phyloP scores from a whole-genome alignment of 2,113 vertebrate genomes.

The Cochlearius cochlearius region DNA sequence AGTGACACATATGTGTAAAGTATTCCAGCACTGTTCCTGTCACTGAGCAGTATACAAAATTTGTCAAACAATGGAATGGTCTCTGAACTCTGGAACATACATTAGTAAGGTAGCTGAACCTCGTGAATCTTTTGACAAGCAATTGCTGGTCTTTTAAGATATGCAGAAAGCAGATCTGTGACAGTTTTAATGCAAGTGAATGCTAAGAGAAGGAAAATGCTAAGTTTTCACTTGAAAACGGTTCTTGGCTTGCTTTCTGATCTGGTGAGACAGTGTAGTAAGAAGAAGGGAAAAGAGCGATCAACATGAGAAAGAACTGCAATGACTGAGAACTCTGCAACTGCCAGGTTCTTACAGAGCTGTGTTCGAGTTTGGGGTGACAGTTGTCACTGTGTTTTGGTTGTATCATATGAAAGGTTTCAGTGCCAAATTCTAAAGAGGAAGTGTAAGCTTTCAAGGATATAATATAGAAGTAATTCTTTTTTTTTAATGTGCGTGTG shows the following conservation, averaged over 20 bases:
- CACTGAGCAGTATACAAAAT: not conserved
- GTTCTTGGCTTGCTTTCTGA: not conserved
- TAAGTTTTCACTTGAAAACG: not conserved
- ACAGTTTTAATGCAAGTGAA: not conserved
- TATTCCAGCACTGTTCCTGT: not conserved
- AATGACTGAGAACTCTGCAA: not conserved
- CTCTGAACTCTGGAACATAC: not conserved
- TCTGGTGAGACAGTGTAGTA: not conserved
- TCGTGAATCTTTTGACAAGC: not conserved
- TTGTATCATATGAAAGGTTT: not conserved
- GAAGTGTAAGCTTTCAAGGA: not conserved
- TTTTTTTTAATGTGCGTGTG: not conserved
- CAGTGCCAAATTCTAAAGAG: not conserved
- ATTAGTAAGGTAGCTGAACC: not conserved
- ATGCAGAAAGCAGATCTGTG: not conserved
- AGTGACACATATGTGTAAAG: not conserved
- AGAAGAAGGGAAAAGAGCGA: not conserved
- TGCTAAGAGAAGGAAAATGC: not conserved
- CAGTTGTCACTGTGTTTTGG: conserved; percentile 14
- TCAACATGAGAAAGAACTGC: not conserved
- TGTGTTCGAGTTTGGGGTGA: not conserved
- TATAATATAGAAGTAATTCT: not conserved
- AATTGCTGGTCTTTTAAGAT: not conserved
- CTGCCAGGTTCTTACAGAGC: not conserved
- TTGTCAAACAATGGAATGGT: not conserved